phyloP scores from a whole-genome alignment of 2,797 vertebrate species.

The Ctenopoma kingsleyae region DNA sequence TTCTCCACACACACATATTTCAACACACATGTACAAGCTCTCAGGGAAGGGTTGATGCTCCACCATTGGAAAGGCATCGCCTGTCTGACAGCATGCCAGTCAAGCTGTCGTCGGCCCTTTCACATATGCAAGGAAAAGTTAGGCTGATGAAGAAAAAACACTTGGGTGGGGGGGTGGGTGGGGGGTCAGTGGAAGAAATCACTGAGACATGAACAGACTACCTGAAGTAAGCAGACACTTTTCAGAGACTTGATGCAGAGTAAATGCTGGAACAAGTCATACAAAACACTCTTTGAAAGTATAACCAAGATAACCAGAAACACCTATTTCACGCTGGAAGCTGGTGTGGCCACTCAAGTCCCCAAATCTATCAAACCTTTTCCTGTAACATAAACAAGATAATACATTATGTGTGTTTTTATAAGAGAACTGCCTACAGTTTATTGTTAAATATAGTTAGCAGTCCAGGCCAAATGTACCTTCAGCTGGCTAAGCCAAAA shows the following conservation, averaged over 20 bases:
- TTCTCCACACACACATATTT: conserved; percentile 31
- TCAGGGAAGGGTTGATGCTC: conserved; percentile 90
- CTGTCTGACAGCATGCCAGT: conserved; percentile 94
- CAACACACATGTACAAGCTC: conserved; percentile 71
- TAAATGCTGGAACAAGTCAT: conserved; percentile 62
- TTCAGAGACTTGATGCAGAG: conserved; percentile 65
- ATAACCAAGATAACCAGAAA: conserved; percentile 37
- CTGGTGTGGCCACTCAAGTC: background rate
- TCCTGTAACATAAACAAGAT: conserved; percentile 5
- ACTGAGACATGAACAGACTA: conserved; percentile 78
- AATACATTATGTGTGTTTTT: background rate
- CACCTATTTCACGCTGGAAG: conserved; percentile 13
- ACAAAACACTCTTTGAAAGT: conserved; percentile 39
- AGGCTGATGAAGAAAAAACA: conserved; percentile 83
- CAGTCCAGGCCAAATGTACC: conserved; percentile 19
- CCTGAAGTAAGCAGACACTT: conserved; percentile 75
- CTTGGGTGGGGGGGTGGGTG: conserved; percentile 32
- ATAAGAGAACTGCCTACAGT: background rate
- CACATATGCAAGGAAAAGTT: conserved; percentile 91
- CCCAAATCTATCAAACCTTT: background rate
- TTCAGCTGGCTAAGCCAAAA: conserved; percentile 41
- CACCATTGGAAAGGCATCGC: conserved; percentile 84
- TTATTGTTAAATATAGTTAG: conserved; percentile 27
- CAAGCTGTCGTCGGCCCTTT: conserved; percentile 88
- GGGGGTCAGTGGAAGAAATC: conserved; percentile 64